Base-by-base conservation (phyloP, 2,888 invertebrate genomes). In the Axea sp. region DNA sequence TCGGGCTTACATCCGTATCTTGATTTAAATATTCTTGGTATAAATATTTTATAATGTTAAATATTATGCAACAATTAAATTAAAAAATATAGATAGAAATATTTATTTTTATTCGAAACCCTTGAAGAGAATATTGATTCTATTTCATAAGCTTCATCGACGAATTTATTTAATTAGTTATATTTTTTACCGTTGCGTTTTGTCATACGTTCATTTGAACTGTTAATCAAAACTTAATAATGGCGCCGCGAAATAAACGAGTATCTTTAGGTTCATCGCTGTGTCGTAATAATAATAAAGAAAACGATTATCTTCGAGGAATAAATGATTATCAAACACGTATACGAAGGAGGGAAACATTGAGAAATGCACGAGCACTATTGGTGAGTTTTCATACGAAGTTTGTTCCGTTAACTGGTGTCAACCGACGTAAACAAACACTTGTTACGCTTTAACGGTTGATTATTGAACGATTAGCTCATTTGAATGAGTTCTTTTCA, bases 161-260 rank as follows among this genome's bases (percentile, higher is more conserved):
- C n/a, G n/a, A n/a, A n/a, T n/a, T n/a, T n/a, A n/a, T n/a, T n/a
- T n/a, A n/a, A n/a, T n/a, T n/a, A n/a, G n/a, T n/a, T n/a, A n/a
- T n/a, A n/a, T n/a, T n/a, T n/a, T n/a, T n/a, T n/a, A n/a, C n/a
- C n/a, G n/a, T n/a, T n/a, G n/a, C n/a, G n/a, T n/a, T n/a, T n/a
- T n/a, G n/a, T n/a, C n/a, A n/a, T n/a, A n/a, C n/a, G n/a, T n/a
- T n/a, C n/a, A n/a, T n/a, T n/a, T n/a, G n/a, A n/a, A n/a, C n/a
- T n/a, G n/a, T 26, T 55, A 19, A 19, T 8, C 3, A 41, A 14
- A 41, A 35, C n/a, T 7, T 14, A 37, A 82, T 81, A 77, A 85
- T 85, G 85, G 85, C 85, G 77, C 85, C 85, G 41, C 81, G 83
- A 14, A 78, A 75, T 51, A 84, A 83, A 77, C 80, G 73, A 55